Evolutionary conservation across 2,113 vertebrate genomes (phyloP).

Genomic region (Lipophrys pholis): DNA sequence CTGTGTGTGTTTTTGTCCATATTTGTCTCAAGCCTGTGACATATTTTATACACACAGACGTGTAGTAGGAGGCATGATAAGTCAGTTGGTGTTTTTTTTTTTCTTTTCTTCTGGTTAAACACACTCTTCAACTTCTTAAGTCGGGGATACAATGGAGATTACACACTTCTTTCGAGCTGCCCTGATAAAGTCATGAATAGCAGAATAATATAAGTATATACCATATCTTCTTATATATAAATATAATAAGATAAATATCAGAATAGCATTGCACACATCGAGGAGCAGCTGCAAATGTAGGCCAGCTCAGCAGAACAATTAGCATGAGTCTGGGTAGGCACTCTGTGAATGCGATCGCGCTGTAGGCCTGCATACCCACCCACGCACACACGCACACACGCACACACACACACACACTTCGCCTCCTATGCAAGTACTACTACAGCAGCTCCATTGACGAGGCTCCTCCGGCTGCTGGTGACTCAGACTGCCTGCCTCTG

Average conservation of each 20-base stretch:
- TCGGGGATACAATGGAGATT: background rate
- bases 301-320: constrained; percentile 53
- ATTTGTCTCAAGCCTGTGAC: background rate
- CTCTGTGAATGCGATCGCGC: constrained; percentile 43
- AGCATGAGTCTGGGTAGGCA: constrained; percentile 45
- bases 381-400: constrained; percentile 42
- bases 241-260: too few species aligned
- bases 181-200: constrained; percentile 23
- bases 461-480: constrained; percentile 69
- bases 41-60: background rate
- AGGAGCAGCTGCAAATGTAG: constrained; percentile 40
- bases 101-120: background rate
- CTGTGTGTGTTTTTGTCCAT: background rate
- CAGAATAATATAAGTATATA: too few species aligned
- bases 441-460: constrained; percentile 81
- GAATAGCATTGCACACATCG: constrained; percentile 47
- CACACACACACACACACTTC: constrained; percentile 38
- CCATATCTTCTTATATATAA: too few species aligned
- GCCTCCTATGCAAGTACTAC: constrained; percentile 69
- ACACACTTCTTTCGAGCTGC: constrained; percentile 37
- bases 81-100: constrained; percentile 9
- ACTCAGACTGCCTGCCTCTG: constrained; percentile 73
- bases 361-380: constrained; percentile 46
- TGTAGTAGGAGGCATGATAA: background rate
- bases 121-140: background rate